Evolutionary conservation across 2,113 vertebrate genomes (phyloP).

Genomic region (Trematocara macrostoma): DNA sequence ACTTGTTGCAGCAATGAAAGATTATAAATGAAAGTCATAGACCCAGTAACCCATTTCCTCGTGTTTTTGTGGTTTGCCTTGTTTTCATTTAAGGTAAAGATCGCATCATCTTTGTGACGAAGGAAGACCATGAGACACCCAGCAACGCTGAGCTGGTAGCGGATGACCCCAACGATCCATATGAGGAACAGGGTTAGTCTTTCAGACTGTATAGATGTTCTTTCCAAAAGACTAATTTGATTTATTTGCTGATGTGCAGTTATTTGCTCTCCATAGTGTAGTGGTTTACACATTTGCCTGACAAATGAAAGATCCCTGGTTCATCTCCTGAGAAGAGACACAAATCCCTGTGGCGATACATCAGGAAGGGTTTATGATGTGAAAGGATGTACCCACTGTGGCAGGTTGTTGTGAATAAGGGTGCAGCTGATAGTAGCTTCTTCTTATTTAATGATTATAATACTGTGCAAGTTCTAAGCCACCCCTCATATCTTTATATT

Average conservation of each 20-base stretch:
- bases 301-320: neutral
- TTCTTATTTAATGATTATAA: neutral
- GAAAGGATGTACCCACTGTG: neutral
- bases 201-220: neutral
- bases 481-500: neutral
- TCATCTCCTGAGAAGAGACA: neutral
- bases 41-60: neutral
- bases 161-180: slow-evolving; percentile 93
- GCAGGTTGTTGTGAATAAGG: neutral
- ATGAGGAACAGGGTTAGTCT: slow-evolving; percentile 83
- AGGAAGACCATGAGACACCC: slow-evolving; percentile 89
- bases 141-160: slow-evolving; percentile 93
- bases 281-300: neutral
- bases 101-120: slow-evolving; percentile 77
- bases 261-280: neutral
- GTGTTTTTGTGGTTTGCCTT: neutral
- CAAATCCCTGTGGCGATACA: neutral
- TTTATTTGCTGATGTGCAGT: neutral
- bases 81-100: slow-evolving; percentile 68
- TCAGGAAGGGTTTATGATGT: neutral
- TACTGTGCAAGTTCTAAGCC: neutral
- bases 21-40: neutral
- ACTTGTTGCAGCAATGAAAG: neutral
- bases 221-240: neutral
- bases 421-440: neutral